Evolutionary conservation across 2,888 invertebrate species (phyloP), one percentile per base, ranked within the genome.

Genomic region (Leucophenga montana): DNA sequence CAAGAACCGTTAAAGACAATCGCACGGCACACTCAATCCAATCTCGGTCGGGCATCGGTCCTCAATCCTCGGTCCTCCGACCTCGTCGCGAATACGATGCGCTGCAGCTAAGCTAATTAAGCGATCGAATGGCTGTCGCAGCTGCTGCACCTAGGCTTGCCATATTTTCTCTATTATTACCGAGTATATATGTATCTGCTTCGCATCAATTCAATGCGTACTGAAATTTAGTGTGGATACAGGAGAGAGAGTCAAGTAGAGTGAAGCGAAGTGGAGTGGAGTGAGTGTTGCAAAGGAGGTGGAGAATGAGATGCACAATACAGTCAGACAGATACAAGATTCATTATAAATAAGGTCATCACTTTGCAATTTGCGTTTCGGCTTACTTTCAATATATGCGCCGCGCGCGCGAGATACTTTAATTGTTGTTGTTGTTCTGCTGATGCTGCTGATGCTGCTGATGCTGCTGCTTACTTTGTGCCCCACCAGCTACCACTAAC

Each of bases 401-500:
- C 46, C 6, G 46, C 13, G 46, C 46, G 46, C 14, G n/a, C 16
- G 16, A 11, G 27, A 48, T 64, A 48, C 27, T 64, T 64, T 48
- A 64, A 46, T 64, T 64, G 46, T 64, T 64, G 62, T 14, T 64
- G 62, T 27, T 46, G 62, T 14, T n/a, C n/a, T 57, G 31, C n/a
- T 57, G 31, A 18, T 56, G 3, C 13, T 56, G n/a, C 31, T 57
- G n/a, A n/a, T n/a, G n/a, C n/a, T 57, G 31, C n/a, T 57, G 31
- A 18, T 56, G 3, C 13, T 56, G n/a, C 31, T 57, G n/a, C n/a
- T 57, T 16, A 16, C 18, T n/a, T 50, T 50, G 39, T 3, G 39
- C 39, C 11, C 39, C 39, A 39, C 39, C 39, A 39, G 27, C 11
- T 39, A 11, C 39, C 3, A 11, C 27, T 27, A 27, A 27, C 27